A percentile compares a stretch with the other conserved stretches of the same genome.
These are phyloP conservation scores for Nemopilema nomurai DNA, from an alignment of 30 jellyfish, hydroid and myxozoan species.

Conservation along the genomic window DNA sequence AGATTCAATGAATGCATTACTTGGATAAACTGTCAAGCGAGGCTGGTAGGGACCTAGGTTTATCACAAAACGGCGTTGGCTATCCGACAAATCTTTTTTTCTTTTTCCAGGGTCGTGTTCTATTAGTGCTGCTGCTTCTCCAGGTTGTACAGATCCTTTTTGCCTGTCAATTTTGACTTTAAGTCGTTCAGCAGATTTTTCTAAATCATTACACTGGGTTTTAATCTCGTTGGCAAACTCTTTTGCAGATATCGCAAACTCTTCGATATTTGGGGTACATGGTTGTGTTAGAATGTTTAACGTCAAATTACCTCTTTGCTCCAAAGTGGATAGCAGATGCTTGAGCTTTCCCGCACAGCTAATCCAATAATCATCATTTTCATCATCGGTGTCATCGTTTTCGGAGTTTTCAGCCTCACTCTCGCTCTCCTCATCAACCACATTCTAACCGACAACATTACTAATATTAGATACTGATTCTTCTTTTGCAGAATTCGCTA, in stretches of 20 bases:
- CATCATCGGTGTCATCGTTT: conserved; percentile 2
- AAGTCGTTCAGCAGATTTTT: conserved; percentile 9
- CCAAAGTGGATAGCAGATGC: conserved; percentile 20
- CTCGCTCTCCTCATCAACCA: conserved; percentile 4
- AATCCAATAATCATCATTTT: conserved; percentile 18
- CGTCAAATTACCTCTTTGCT: background rate
- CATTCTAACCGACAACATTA: conserved; percentile 14
- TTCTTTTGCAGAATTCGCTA: conserved; percentile 19
- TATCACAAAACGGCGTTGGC: background rate
- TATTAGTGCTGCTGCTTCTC: conserved; percentile 13
- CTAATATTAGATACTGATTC: conserved; percentile 5
- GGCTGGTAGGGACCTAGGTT: conserved; percentile 6
- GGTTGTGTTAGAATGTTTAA: background rate
- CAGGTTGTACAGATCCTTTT: background rate
- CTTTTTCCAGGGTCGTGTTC: conserved; percentile 17
- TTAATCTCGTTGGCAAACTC: conserved; percentile 16
- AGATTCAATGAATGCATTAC: background rate
- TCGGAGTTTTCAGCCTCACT: conserved; percentile 31
- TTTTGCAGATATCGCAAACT: conserved; percentile 12
- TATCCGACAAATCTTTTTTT: conserved; percentile 12
- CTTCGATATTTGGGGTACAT: conserved; percentile 7
- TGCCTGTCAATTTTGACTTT: conserved; percentile 6
- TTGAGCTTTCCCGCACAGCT: conserved; percentile 16
- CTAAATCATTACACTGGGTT: background rate
- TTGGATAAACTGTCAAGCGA: conserved; percentile 15